A percentile compares a stretch with the other conserved stretches of the same genome.
Conservation (phyloP, 1,140 invertebrate genomes). For the Nixonia krombeini region DNA sequence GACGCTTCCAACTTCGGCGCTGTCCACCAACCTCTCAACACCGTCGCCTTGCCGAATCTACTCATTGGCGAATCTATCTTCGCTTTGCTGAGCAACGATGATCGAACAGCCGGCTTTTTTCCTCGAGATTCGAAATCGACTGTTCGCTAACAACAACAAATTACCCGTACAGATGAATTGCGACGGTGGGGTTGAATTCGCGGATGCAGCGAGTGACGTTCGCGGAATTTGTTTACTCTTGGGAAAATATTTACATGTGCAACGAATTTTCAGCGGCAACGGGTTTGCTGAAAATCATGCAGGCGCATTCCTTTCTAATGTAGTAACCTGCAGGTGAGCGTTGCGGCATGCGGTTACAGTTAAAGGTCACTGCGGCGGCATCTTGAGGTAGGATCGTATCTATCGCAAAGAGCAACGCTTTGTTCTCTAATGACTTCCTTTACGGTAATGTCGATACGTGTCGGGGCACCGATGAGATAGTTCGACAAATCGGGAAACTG, state of each 20-base stretch:
- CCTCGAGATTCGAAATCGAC: too few species aligned
- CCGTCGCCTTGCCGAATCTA: constrained; percentile 38
- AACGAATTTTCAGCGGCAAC: constrained; percentile 39
- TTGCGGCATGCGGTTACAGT: constrained; percentile 67
- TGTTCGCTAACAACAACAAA: too few species aligned
- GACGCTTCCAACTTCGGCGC: constrained; percentile 58
- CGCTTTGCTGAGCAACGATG: too few species aligned
- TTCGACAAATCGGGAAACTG: constrained; percentile 34
- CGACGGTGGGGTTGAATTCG: too few species aligned
- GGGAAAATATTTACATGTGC: too few species aligned
- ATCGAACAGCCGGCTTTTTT: too few species aligned
- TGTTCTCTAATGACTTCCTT: constrained; percentile 64
- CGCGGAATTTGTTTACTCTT: too few species aligned
- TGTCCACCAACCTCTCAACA: constrained; percentile 36
- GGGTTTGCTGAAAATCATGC: constrained; percentile 51
- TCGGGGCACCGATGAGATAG: constrained; percentile 25
- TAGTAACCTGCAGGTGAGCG: constrained; percentile 62
- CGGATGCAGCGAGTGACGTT: too few species aligned
- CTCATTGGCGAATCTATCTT: too few species aligned
- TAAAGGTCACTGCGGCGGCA: constrained; percentile 66
- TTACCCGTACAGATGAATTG: too few species aligned
- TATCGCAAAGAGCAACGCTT: constrained; percentile 60
- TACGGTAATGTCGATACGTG: constrained; percentile 41
- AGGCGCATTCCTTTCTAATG: constrained; percentile 57
- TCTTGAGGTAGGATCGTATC: constrained; percentile 53